Evolutionary conservation across 2,888 invertebrate species (phyloP).

Genomic region (Erannis defoliaria): DNA sequence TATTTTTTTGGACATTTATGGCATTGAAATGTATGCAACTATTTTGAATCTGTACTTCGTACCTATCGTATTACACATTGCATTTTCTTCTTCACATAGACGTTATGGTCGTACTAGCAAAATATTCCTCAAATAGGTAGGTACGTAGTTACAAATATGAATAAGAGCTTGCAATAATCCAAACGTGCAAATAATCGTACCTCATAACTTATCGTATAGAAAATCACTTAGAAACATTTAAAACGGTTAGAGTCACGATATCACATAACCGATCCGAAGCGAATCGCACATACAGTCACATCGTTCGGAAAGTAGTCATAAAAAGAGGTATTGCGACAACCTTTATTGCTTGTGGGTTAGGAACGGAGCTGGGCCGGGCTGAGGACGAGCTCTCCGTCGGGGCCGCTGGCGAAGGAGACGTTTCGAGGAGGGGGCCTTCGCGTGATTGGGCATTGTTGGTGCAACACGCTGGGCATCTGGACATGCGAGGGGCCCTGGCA

Average conservation of each 20-base stretch:
- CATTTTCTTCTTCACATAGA: constrained; percentile 39
- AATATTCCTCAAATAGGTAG: constrained; percentile 58
- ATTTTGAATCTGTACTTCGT: not conserved
- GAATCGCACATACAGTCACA: constrained; percentile 59
- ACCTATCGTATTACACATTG: constrained; percentile 36
- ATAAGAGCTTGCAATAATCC: constrained; percentile 71
- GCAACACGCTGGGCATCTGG: constrained; percentile 49
- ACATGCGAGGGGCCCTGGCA: constrained; percentile 41
- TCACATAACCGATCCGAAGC: constrained; percentile 63
- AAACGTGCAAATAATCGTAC: constrained; percentile 80
- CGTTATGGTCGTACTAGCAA: constrained; percentile 61
- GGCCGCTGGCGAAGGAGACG: constrained; percentile 82
- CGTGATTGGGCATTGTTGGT: constrained; percentile 43
- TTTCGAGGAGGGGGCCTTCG: constrained; percentile 76
- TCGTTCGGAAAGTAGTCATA: constrained; percentile 56
- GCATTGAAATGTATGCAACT: too few species aligned
- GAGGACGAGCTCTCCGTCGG: constrained; percentile 87
- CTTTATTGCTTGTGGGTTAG: constrained; percentile 79
- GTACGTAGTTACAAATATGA: constrained; percentile 61
- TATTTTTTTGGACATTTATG: too few species aligned
- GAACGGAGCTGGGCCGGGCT: constrained; percentile 88
- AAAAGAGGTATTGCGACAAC: constrained; percentile 61
- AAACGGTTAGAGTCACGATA: constrained; percentile 61
- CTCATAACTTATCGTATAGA: constrained; percentile 66
- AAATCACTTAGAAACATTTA: constrained; percentile 65